Base-by-base conservation (phyloP, 2,888 invertebrate genomes). In the Falcaria lacertinaria region DNA sequence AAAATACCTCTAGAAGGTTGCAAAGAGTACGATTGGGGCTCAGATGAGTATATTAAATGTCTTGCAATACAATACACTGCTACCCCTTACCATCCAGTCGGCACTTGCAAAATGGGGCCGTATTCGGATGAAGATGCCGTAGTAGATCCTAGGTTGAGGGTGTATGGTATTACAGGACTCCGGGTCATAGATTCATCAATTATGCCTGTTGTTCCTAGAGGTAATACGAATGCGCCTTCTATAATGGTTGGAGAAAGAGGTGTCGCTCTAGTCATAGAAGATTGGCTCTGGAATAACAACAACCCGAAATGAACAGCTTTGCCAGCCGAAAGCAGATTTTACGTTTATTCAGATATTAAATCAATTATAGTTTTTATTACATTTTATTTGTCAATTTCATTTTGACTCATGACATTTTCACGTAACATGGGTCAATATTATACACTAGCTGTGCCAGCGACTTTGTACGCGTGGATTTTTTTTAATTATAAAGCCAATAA, bases 201-300 rank as follows among this genome's bases (percentile, higher is more conserved):
- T 33, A 96, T 96, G 95, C 96, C 96, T 0, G 82, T 78, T 0
- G 91, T 96, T 19, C 86, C 93, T 0, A 93, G 94, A 49, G 95
- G 94, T 0, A 96, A 96, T 67, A 95, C 95, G 0, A 95, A 95
- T 61, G 96, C 94, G 0, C 94, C 96, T 0, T 90, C 91, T 0
- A 93, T 96, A 7, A 95, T 95, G 95, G 94, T 95, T 39, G 96
- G 92, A 0, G 95, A 95, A 41, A 67, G 62, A 42, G 84, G 79
- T 0, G 76, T 60, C 0, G 69, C 59, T 41, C 48, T 78, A 0
- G 45, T 84, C 15, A 57, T 78, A 4, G 68, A 74, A 38, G 66
- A 81, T 45, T 81, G 78, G 79, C 33, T 54, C 17, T 49, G 44
- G 11, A 15, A 17, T 39, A 43, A 41, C 39, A 34, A 11, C 32